Percentiles rank a stretch among this genome's conserved stretches.
These are phyloP conservation scores for Avahi laniger DNA, from an alignment of 2,797 vertebrate species.

Conservation along the genomic window DNA sequence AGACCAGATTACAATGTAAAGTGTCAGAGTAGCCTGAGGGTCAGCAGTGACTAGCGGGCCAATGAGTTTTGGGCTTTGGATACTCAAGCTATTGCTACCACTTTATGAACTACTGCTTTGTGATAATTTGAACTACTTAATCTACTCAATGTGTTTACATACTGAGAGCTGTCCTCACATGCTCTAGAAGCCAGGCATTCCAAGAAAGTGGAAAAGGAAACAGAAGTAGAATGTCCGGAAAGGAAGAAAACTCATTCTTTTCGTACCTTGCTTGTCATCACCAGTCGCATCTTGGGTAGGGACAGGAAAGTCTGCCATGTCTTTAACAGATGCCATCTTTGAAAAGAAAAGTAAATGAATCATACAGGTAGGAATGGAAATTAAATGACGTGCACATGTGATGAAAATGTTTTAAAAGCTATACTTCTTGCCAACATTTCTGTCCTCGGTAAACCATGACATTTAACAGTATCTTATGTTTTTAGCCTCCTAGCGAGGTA, in stretches of 20 bases:
- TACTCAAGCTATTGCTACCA: neutral
- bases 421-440: constrained; percentile 15
- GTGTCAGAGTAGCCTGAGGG: neutral
- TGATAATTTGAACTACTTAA: constrained; percentile 22
- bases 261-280: constrained; percentile 87
- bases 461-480: constrained; percentile 41
- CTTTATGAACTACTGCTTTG: neutral
- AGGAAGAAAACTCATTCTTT: constrained; percentile 55
- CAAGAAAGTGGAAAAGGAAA: neutral
- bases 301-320: constrained; percentile 79
- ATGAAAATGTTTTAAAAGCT: constrained; percentile 51
- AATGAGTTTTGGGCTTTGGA: neutral
- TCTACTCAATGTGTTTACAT: neutral
- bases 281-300: constrained; percentile 79
- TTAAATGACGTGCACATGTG: neutral
- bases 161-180: neutral
- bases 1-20: neutral
- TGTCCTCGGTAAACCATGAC: constrained; percentile 5
- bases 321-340: constrained; percentile 83
- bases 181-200: constrained; percentile 11
- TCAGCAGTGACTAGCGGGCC: neutral
- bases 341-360: constrained; percentile 71
- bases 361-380: constrained; percentile 56
- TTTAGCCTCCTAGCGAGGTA: constrained; percentile 5
- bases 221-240: neutral